A percentile compares a stretch with the other conserved stretches of the same genome.
phyloP scores from a whole-genome alignment of 2,888 invertebrate genomes.

The Nysson spinosus region DNA sequence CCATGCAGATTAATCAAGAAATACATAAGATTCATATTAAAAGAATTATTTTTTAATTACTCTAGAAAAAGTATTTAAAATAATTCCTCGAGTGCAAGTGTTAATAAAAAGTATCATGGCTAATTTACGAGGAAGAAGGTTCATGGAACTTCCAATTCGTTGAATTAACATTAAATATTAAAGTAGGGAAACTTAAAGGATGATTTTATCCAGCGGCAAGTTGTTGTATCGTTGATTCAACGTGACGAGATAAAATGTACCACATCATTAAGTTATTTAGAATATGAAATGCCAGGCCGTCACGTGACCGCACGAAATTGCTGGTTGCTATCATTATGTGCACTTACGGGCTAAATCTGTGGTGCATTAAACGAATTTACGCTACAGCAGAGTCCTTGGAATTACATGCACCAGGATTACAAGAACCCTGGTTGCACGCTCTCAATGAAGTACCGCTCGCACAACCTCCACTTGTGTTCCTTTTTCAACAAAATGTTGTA shows the following conservation, averaged over 20 bases:
- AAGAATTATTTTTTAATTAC: too few species aligned
- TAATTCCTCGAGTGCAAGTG: too few species aligned
- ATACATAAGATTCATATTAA: too few species aligned
- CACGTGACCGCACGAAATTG: constrained; percentile 28
- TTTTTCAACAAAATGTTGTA: constrained; percentile 32
- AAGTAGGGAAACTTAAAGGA: too few species aligned
- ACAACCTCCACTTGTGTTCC: constrained; percentile 23
- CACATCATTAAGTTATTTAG: constrained; percentile 24
- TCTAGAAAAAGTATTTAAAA: too few species aligned
- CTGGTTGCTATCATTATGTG: constrained; percentile 35
- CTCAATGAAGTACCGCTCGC: constrained; percentile 31
- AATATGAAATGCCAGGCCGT: constrained; percentile 13
- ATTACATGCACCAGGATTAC: constrained; percentile 38
- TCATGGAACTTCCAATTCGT: too few species aligned
- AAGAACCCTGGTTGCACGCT: constrained; percentile 30
- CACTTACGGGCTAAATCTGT: constrained; percentile 42
- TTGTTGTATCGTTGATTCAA: background rate
- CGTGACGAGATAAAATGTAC: constrained; percentile 1
- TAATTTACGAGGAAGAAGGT: too few species aligned
- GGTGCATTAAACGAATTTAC: constrained; percentile 46
- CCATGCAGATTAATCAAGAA: too few species aligned
- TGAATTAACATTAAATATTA: too few species aligned
- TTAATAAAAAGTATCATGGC: too few species aligned
- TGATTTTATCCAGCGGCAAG: too few species aligned
- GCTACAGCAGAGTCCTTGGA: constrained; percentile 39